Conservation (phyloP, 2,113 vertebrate species). For the Nansenia antarctica region DNA sequence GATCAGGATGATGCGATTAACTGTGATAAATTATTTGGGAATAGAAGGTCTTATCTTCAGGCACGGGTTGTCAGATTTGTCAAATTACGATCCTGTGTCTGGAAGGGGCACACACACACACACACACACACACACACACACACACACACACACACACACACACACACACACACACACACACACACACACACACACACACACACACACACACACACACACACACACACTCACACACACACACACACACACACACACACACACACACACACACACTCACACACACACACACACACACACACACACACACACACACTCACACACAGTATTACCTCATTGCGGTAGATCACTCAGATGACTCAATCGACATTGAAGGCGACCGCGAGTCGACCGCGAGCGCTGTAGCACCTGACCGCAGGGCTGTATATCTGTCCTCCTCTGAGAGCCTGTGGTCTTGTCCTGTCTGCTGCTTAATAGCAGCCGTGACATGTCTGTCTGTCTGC, state of each 20-base stretch:
- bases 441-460: background rate
- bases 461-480: background rate
- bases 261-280: slow-evolving; percentile 12
- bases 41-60: too few species aligned
- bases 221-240: background rate
- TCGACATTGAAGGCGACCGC: slow-evolving; percentile 43
- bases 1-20: too few species aligned
- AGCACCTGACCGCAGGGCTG: slow-evolving; percentile 36
- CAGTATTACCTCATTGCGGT: slow-evolving; percentile 62
- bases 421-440: slow-evolving; percentile 47
- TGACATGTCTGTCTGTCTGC: background rate
- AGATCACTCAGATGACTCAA: slow-evolving; percentile 36
- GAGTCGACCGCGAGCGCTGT: background rate
- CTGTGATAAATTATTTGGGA: too few species aligned
- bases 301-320: slow-evolving; percentile 31
- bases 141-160: background rate
- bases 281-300: slow-evolving; percentile 3
- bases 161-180: background rate
- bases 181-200: background rate
- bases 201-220: background rate
- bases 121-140: background rate
- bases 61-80: too few species aligned
- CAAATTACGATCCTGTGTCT: too few species aligned
- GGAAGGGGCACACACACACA: too few species aligned
- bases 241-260: slow-evolving; percentile 7